Percentiles rank a stretch among this genome's conserved stretches.
phyloP scores from a whole-genome alignment of 2,888 invertebrate species.

The Cheilosia grossa region DNA sequence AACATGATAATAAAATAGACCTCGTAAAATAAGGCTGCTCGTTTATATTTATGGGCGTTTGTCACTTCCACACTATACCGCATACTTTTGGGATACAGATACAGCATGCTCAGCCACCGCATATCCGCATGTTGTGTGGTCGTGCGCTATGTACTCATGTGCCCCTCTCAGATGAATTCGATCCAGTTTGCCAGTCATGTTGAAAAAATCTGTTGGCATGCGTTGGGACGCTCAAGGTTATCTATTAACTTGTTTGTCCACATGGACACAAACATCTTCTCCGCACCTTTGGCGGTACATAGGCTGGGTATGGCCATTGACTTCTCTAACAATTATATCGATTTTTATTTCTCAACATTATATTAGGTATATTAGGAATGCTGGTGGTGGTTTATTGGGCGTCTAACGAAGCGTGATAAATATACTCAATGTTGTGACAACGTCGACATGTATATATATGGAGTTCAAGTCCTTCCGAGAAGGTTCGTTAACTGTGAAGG shows the following conservation, averaged over 20 bases:
- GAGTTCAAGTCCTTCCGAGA: conserved; percentile 19
- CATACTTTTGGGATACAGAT: background rate
- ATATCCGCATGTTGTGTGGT: too few species aligned
- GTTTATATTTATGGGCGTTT: conserved; percentile 47
- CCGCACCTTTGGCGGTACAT: background rate
- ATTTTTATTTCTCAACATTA: conserved; percentile 53
- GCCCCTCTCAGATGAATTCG: background rate
- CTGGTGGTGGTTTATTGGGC: conserved; percentile 34
- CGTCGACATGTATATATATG: conserved; percentile 22
- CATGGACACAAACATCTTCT: conserved; percentile 11
- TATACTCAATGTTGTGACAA: conserved; percentile 45
- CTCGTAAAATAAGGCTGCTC: conserved; percentile 49
- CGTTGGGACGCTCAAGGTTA: conserved; percentile 23
- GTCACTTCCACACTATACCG: conserved; percentile 34
- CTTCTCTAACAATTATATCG: conserved; percentile 36
- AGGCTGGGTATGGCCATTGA: background rate
- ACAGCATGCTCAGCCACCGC: too few species aligned
- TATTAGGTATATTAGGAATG: conserved; percentile 40
- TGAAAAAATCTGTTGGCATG: conserved; percentile 26
- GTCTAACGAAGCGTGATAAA: conserved; percentile 50
- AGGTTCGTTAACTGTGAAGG: conserved; percentile 31
- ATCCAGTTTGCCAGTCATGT: conserved; percentile 42
- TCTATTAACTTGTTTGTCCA: conserved; percentile 57
- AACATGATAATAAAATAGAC: conserved; percentile 57
- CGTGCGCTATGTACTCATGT: background rate